Base-by-base conservation (phyloP, 2,113 vertebrate species). In the Eubucco bourcierii region DNA sequence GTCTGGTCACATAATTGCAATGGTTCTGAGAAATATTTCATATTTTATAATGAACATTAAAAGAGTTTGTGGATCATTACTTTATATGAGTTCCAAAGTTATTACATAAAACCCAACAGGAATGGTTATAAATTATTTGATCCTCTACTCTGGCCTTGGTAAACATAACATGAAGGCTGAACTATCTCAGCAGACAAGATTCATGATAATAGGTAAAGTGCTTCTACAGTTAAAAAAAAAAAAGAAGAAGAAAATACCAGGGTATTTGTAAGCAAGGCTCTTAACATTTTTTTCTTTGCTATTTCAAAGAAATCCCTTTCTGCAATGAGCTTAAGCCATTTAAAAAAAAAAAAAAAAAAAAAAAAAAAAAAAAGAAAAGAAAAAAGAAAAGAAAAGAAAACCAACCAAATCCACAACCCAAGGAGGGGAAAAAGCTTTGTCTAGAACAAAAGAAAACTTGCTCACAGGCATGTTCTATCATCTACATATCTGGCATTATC, bases 1-100 rank as follows among this genome's bases (percentile, higher is more conserved):
- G 98, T 98, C 98, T 98, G 98, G 98, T 98, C 98, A 98, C 98
- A 98, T 98, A 98, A 98, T 98, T 98, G 98, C 98, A 91, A 97
- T 95, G 97, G 97, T 98, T 98, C 98, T 97, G 97, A 98, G 98
- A 97, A 98, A 98, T 98, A 98, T 98, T 98, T 98, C 98, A 98
- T 98, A 98, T 98, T 98, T 98, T 98, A 98, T 98, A 98, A 98
- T 98, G 98, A 98, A 98, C 98, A 98, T 98, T 98, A 98, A 98
- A 98, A 98, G 98, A 98, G 98, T 98, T 98, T 98, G 98, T 98
- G 98, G 98, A 98, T 98, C 98, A 98, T 98, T 98, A 98, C 98
- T 98, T 98, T 98, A 98, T 98, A 98, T 96, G 98, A 98, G 98
- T 98, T 98, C 97, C 97, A 98, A 98, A 98, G 98, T 98, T 98